Evolutionary conservation across 1,140 invertebrate species (phyloP).

Genomic region (Drosophila orosa): DNA sequence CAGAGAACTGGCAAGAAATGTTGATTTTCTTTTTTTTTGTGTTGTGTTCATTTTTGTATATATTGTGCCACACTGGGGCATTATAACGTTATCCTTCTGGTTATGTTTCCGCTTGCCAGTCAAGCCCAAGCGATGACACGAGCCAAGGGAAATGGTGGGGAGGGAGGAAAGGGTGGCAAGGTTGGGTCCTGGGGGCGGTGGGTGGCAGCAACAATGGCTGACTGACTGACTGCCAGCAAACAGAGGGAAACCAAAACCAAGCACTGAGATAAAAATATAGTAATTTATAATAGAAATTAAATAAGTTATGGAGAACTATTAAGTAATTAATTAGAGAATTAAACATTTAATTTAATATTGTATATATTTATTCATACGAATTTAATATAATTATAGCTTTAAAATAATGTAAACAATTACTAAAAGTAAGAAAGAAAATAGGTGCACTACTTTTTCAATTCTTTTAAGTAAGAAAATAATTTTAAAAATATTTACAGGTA

Average conservation of each 20-base stretch:
- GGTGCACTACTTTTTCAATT: not conserved
- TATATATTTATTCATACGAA: too few relatives aligned
- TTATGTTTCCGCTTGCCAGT: slow-evolving; percentile 80
- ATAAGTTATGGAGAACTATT: not conserved
- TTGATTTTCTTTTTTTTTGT: slow-evolving; percentile 46
- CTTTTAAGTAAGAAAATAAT: not conserved
- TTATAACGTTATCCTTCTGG: slow-evolving; percentile 83
- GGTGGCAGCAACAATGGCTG: slow-evolving; percentile 69
- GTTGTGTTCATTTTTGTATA: slow-evolving; percentile 44
- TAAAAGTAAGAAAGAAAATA: not conserved
- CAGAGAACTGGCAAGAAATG: slow-evolving; percentile 61
- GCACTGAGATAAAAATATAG: not conserved
- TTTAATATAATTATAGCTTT: not conserved
- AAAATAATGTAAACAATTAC: not conserved
- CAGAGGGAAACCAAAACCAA: slow-evolving; percentile 50
- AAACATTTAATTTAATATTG: accelerated
- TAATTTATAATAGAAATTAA: not conserved
- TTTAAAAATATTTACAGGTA: accelerated
- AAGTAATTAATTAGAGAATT: too few relatives aligned
- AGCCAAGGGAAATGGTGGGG: slow-evolving; percentile 15
- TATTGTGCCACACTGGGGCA: slow-evolving; percentile 79
- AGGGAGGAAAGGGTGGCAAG: not conserved
- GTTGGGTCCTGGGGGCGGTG: not conserved
- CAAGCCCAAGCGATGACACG: slow-evolving; percentile 57
- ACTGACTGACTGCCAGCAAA: slow-evolving; percentile 75